phyloP scores from a whole-genome alignment of 2,888 invertebrate genomes.

The Argyresthia albistria region DNA sequence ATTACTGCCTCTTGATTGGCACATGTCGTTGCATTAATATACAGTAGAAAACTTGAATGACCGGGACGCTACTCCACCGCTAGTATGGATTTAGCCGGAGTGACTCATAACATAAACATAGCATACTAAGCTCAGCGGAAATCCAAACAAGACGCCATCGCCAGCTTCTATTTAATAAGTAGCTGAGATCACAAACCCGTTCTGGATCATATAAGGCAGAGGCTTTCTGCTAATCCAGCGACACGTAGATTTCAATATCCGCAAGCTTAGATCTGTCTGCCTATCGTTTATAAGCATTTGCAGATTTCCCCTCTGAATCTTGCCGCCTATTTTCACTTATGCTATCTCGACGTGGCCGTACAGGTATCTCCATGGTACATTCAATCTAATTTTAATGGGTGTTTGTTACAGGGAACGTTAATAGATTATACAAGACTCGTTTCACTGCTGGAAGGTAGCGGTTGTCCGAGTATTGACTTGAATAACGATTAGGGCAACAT shows the following conservation, averaged over 20 bases:
- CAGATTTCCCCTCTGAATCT: too few species aligned
- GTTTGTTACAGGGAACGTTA: constrained; percentile 30
- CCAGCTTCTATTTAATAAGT: constrained; percentile 25
- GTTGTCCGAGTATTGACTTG: constrained; percentile 2
- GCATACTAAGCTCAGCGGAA: constrained; percentile 26
- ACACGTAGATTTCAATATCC: too few species aligned
- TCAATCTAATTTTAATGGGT: constrained; percentile 31
- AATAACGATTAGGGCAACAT: neutral
- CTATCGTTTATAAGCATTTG: constrained; percentile 13
- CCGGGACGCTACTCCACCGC: neutral
- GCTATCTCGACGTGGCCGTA: constrained; percentile 15
- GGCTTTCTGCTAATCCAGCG: too few species aligned
- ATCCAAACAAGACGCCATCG: constrained; percentile 25
- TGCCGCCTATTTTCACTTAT: constrained; percentile 19
- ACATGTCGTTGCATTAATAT: constrained; percentile 26
- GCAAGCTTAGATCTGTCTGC: constrained; percentile 9
- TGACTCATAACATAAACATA: constrained; percentile 25
- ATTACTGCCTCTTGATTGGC: constrained; percentile 41
- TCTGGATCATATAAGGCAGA: constrained; percentile 18
- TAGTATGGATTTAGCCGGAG: constrained; percentile 13
- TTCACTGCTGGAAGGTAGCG: neutral
- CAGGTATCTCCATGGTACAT: constrained; percentile 16
- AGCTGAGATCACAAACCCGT: constrained; percentile 24
- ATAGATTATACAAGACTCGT: constrained; percentile 25
- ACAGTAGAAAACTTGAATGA: neutral